Percentiles rank a stretch among this genome's conserved stretches.
Conservation (phyloP, 2,888 invertebrate genomes). For the Mimumesa dahlbomi region DNA sequence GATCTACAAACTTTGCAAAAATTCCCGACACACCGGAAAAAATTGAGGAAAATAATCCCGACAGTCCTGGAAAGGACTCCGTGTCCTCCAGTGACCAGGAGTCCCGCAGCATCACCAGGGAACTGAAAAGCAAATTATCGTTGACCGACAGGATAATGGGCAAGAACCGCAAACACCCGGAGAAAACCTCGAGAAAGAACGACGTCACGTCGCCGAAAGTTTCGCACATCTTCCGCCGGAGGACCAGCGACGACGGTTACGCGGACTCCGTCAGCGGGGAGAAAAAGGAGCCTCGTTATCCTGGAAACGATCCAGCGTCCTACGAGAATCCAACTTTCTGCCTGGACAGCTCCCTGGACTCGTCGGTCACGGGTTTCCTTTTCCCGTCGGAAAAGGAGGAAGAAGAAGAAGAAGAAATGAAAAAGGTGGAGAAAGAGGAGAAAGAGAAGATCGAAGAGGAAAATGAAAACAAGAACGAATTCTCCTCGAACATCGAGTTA, state of each 20-base stretch:
- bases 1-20: too few species aligned
- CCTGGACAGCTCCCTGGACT: conserved; percentile 74
- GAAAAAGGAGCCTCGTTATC: not conserved
- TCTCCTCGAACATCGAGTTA: not conserved
- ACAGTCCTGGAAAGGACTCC: conserved; percentile 20
- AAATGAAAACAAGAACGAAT: not conserved
- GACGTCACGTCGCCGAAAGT: conserved; percentile 29
- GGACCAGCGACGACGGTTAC: conserved; percentile 22
- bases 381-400: conserved; percentile 33
- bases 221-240: conserved; percentile 50
- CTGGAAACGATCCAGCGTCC: conserved; percentile 28
- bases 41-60: not conserved
- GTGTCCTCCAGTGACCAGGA: conserved; percentile 52
- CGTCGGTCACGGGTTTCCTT: conserved; percentile 70
- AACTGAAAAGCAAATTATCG: conserved; percentile 70
- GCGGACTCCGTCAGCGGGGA: not conserved
- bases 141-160: conserved; percentile 63
- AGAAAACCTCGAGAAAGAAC: conserved; percentile 23
- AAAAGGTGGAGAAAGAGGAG: too few species aligned
- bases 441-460: not conserved
- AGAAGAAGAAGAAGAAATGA: too few species aligned
- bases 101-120: conserved; percentile 61
- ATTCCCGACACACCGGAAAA: not conserved
- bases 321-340: conserved; percentile 78
- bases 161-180: conserved; percentile 43